Base-by-base conservation (phyloP, 1,140 invertebrate species). In the Pentalonia nigronervosa region DNA sequence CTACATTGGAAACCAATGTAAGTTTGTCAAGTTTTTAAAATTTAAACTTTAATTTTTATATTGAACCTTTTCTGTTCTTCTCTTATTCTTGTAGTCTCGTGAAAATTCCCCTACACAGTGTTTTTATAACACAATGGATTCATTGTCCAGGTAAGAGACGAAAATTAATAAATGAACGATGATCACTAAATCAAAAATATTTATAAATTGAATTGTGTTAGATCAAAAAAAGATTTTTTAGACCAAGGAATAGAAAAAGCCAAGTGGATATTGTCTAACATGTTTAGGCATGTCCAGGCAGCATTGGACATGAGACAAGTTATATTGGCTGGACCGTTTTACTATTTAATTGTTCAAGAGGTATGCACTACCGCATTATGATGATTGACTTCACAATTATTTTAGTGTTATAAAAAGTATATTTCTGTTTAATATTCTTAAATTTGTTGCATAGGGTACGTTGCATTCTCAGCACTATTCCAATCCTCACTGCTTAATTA, bases 271-370 rank as follows among this genome's bases (percentile, higher is more conserved):
- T 95, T 98, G 56, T 96, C 96, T 81, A 97, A 97, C 3, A 96
- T 98, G 93, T 98, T 97, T 89, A 96, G 97, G 94, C 97, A 98
- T 94, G 98, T 98, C 7, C 97, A 98, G 95, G 96, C 96, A 94
- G 97, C 98, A 88, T 95, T 99, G 23, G 97, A 98, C 94, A 97
- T 97, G 94, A 97, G 97, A 93, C 97, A 97, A 95, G 96, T 99
- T 11, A 96, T 97, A 87, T 97, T 97, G n/a, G 97, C 98, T 7
- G 98, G 98, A 45, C 97, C 98, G 1, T 99, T 99, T 95, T 96
- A 99, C 9, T 99, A 99, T 95, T 97, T 98, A 94, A 97, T 98
- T 89, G 95, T 99, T 20, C 97, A 97, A 94, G 97, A 98, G 95
- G 97, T 97, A 94, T 7, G n/a, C 30, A 6, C 41, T 48, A 14